Evolutionary conservation across 2,888 invertebrate genomes (phyloP), one percentile per base, ranked within the genome.

Genomic region (Drosophila aldrichi): DNA sequence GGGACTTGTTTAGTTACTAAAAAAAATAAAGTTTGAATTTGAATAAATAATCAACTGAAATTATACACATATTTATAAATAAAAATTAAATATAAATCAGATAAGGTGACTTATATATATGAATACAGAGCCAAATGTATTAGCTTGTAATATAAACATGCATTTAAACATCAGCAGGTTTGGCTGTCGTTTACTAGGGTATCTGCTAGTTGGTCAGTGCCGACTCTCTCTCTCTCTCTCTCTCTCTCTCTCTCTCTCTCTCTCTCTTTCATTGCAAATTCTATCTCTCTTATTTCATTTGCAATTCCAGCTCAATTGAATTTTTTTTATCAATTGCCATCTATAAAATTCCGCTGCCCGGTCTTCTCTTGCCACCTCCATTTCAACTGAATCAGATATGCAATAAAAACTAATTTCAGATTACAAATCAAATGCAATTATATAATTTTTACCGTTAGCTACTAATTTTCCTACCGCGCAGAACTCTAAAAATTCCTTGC

Each of bases 331-430:
- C 2, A 14, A 44, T 44, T 22, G 14, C 22, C 3, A 46, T 8
- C 4, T 7, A 8, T 22, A 16, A 16, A 16, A 16, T 16, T 46
- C 16, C 22, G 3, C 18, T 40, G 1, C n/a, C 9, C 9, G 1
- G 2, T 7, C 7, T 3, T 9, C 2, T 9, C 40, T 3, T 10
- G 1, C 1, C 5, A 6, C 2, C 32, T 4, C 1, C 2, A 16
- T 22, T 10, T n/a, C 29, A 48, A 2, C 16, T 18, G 10, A 5
- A n/a, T 29, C 10, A n/a, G 29, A 10, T 49, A 7, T 34, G 32
- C 49, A 20, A 51, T 51, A 51, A 34, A 20, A 51, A 36, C 14
- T 2, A 36, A 51, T 14, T 20, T 20, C 22, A 25, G 9, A 12
- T 25, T 14, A 18, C 14, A 16, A 34, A 16, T 36, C 51, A 16